Base-by-base conservation (phyloP, 2,888 invertebrate species). In the Erebia ligea region DNA sequence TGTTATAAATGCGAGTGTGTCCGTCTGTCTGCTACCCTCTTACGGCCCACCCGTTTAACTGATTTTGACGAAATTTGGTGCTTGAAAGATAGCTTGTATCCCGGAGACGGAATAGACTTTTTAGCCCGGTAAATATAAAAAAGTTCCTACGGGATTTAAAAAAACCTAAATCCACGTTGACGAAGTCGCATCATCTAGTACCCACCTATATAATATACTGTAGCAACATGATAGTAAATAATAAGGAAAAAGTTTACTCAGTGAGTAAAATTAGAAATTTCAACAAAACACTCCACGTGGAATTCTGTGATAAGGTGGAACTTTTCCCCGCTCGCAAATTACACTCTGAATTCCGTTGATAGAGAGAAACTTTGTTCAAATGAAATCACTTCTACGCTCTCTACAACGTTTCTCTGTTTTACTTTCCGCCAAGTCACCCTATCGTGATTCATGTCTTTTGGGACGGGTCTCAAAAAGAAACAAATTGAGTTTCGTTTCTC, bases 271-370 rank as follows among this genome's bases (percentile, higher is more conserved):
- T 89, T 84, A 84, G 84, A 84, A 84, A 87, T 87, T 87, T 84
- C 84, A 83, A 86, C 89, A 87, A 89, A 92, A 90, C 87, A 90
- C 86, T 89, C 90, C 88, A 91, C 90, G 91, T 91, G 91, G 87
- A 92, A 90, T 91, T 87, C 85, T 80, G 86, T 90, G 92, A 92
- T 92, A 92, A 92, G 89, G 84, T 84, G 79, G 86, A 92, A 92
- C 86, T 92, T 91, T 88, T 85, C 83, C 88, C 83, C 84, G 84
- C 86, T 90, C 86, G 84, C 89, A 91, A 92, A 92, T 92, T 91
- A 91, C 87, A 85, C 86, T 84, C 87, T 84, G 89, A 90, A 89
- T 90, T 91, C 86, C 84, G 85, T 87, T 89, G 89, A 91, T 91
- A 90, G 88, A 89, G 88, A 87, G 86, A 89, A 92, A 90, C 87